Evolutionary conservation across 2,888 invertebrate species (phyloP).

Genomic region (Acleris emargana): DNA sequence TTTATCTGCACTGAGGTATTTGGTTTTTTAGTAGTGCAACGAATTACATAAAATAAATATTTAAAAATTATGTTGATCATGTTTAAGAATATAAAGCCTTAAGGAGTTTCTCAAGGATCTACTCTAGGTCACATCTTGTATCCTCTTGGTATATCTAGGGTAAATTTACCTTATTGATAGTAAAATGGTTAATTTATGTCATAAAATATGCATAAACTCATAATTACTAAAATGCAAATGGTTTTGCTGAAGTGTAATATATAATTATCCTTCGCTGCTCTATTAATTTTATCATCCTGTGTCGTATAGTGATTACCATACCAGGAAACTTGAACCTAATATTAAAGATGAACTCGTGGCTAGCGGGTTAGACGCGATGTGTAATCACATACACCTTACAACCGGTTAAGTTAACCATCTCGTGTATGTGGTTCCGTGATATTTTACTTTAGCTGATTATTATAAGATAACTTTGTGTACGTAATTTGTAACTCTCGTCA

Average conservation of each 20-base stretch:
- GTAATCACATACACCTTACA: conserved; percentile 22
- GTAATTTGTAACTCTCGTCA: background rate
- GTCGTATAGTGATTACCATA: conserved; percentile 21
- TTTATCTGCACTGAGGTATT: no score
- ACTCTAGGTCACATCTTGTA: background rate
- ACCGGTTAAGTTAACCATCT: conserved; percentile 27
- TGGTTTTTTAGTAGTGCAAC: no score
- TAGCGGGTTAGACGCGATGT: conserved; percentile 16
- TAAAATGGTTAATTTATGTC: no score
- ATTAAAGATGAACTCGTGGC: conserved; percentile 27
- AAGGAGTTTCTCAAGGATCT: conserved; percentile 2
- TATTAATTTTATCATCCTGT: conserved; percentile 25
- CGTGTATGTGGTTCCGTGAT: conserved; percentile 19
- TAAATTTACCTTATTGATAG: no score
- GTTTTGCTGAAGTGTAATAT: no score
- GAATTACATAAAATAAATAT: no score
- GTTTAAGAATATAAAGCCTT: no score
- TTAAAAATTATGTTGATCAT: no score
- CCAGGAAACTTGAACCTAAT: conserved; percentile 22
- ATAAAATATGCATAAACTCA: no score
- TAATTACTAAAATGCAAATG: background rate
- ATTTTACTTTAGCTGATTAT: background rate
- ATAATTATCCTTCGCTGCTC: conserved; percentile 10
- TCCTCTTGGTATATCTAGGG: background rate
- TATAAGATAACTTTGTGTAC: no score